These are phyloP conservation scores for Labrus mixtus DNA, from an alignment of 2,113 vertebrate genomes.

Conservation along the genomic window DNA sequence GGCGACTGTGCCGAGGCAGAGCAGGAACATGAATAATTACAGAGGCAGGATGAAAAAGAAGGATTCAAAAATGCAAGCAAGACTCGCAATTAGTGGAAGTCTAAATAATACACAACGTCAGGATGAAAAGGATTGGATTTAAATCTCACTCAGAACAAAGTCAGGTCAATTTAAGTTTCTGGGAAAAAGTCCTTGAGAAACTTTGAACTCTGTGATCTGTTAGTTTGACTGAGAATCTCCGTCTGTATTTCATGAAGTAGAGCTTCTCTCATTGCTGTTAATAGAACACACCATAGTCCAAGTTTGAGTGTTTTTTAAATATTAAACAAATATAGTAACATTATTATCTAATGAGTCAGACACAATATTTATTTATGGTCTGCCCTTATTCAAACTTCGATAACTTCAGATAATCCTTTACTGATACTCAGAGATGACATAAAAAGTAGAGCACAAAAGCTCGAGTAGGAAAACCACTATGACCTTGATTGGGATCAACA, in stretches of 20 bases:
- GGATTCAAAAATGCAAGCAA: constrained; percentile 72
- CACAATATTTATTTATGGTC: neutral
- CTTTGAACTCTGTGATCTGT: constrained; percentile 38
- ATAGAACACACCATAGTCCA: neutral
- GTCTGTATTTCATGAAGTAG: neutral
- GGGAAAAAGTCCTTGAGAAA: constrained; percentile 51
- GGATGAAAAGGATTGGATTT: constrained; percentile 60
- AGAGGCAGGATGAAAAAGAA: constrained; percentile 45
- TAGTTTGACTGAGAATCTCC: constrained; percentile 30
- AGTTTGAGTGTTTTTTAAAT: neutral
- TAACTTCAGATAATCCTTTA: no score
- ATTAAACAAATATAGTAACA: no score
- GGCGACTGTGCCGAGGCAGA: constrained; percentile 29
- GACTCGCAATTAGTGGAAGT: constrained; percentile 68
- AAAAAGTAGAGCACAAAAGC: no score
- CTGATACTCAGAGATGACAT: no score
- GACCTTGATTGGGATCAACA: no score
- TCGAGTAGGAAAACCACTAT: no score
- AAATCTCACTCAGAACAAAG: constrained; percentile 41
- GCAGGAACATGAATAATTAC: constrained; percentile 74
- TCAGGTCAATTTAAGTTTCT: constrained; percentile 35
- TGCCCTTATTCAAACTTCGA: neutral
- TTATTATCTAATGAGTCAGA: no score
- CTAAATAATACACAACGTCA: constrained; percentile 73
- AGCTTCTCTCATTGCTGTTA: neutral